Conservation (phyloP, 2,113 vertebrate genomes). For the Setophaga kirtlandii region DNA sequence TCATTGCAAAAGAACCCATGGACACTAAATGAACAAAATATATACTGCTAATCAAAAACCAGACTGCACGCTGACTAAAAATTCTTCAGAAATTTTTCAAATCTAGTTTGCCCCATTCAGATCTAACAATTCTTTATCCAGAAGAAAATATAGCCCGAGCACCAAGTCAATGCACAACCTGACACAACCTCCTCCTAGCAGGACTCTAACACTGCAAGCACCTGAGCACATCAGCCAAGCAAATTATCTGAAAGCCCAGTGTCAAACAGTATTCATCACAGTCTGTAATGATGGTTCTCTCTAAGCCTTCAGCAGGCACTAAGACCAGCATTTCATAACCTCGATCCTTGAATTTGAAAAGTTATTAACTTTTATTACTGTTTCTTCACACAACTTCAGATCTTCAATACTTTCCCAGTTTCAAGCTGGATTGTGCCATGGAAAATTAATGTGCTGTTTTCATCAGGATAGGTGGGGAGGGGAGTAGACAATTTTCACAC, state of each 20-base stretch:
- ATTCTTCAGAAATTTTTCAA: not conserved
- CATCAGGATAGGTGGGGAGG: not conserved
- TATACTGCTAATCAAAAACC: not conserved
- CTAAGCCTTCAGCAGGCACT: not conserved
- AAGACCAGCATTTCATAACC: not conserved
- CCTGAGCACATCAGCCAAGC: not conserved
- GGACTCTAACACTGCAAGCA: rapidly evolving
- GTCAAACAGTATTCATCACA: rapidly evolving
- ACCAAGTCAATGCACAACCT: not conserved
- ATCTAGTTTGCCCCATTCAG: not conserved
- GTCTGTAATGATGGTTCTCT: not conserved
- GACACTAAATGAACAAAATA: not conserved
- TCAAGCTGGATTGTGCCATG: not conserved
- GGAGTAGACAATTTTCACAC: not conserved
- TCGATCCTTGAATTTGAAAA: not conserved
- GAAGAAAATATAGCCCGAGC: not conserved
- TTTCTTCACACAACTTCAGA: not conserved
- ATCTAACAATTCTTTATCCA: not conserved
- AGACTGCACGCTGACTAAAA: not conserved
- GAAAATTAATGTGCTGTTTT: not conserved
- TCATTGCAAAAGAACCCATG: not conserved
- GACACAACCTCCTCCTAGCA: not conserved
- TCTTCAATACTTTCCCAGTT: not conserved
- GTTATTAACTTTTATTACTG: not conserved
- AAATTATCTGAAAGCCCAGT: not conserved